Base-by-base conservation (phyloP, 2,797 vertebrate genomes). In the Mormyrops attenuatus region DNA sequence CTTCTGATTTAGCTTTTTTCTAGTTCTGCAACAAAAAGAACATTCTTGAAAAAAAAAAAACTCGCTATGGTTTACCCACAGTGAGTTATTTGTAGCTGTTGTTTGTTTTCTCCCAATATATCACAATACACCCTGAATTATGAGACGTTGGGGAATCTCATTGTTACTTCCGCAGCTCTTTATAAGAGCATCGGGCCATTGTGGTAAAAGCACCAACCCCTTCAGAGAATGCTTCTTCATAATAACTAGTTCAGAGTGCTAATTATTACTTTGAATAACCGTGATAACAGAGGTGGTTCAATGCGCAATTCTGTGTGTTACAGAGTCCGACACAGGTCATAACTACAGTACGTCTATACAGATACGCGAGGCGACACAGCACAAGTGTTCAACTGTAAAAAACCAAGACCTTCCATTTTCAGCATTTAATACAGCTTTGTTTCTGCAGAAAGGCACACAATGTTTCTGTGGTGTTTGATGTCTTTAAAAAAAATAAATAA, bases 1-100 rank as follows among this genome's bases (percentile, higher is more conserved):
- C 91, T 90, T 92, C 91, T 53, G 89, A 90, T 90, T 90, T 85
- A 80, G 50, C 26, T 90, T 89, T 87, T 88, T 77, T 77, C 63
- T 60, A 88, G 22, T 82, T 52, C 49, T 57, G 87, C 50, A 89
- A 82, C 44, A 87, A 88, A 73, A 89, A 73, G 50, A 8, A 87
- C 26, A 15, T 38, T 86, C 15, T 52, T 15, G 44, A 77, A 44
- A 47, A 57, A n/a, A 22, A 26, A 87, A n/a, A 49, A 63, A 47
- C 26, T 57, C 44, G 20, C 38, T 80, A 66, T 15, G 69, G 34
- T 84, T 60, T 20, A 34, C 47, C 34, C 66, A 26, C 8, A 3
- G 20, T 20, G 22, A 52, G 44, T n/a, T 73, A 30, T 53, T 80
- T 88, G 15, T 55, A 20, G 22, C 47, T 2, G 20, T 20, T 7